phyloP scores from a whole-genome alignment of 1,140 invertebrate species.

The Cotesia typhae region DNA sequence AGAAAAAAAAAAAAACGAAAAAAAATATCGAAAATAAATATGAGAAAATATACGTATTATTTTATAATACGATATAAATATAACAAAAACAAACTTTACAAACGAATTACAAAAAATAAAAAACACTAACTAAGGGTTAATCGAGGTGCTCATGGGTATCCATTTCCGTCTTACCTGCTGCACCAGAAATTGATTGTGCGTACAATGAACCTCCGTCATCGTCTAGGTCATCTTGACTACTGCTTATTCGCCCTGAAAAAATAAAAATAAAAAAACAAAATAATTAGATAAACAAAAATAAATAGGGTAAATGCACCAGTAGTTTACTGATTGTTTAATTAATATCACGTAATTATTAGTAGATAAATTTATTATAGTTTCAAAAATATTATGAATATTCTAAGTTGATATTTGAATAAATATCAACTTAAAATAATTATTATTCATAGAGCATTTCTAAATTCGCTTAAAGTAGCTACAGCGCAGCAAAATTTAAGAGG shows the following conservation, averaged over 20 bases:
- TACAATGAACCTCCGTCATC: conserved; percentile 78
- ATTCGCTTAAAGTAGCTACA: too few relatives aligned
- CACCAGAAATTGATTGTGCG: conserved; percentile 63
- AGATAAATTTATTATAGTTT: too few relatives aligned
- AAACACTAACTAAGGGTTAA: conserved; percentile 32
- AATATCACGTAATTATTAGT: too few relatives aligned
- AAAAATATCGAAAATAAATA: conserved; percentile 1
- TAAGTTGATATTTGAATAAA: too few relatives aligned
- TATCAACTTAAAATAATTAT: too few relatives aligned
- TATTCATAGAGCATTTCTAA: too few relatives aligned
- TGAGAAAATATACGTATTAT: background rate
- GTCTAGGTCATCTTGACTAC: conserved; percentile 86
- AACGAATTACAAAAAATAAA: conserved; percentile 20
- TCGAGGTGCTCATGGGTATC: conserved; percentile 60
- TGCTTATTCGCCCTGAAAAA: conserved; percentile 78
- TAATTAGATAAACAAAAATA: too few relatives aligned
- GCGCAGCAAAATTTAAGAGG: too few relatives aligned
- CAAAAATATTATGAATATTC: too few relatives aligned
- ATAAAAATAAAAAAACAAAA: conserved; percentile 30
- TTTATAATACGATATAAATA: conserved; percentile 44
- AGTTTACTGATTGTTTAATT: too few relatives aligned
- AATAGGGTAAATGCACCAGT: too few relatives aligned
- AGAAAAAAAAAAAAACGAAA: background rate
- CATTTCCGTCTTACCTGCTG: conserved; percentile 71
- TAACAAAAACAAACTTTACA: conserved; percentile 35